A percentile compares a stretch with the other conserved stretches of the same genome.
These are phyloP conservation scores for Mustela lutreola DNA, from an alignment of 2,113 vertebrate genomes.

Conservation along the genomic window DNA sequence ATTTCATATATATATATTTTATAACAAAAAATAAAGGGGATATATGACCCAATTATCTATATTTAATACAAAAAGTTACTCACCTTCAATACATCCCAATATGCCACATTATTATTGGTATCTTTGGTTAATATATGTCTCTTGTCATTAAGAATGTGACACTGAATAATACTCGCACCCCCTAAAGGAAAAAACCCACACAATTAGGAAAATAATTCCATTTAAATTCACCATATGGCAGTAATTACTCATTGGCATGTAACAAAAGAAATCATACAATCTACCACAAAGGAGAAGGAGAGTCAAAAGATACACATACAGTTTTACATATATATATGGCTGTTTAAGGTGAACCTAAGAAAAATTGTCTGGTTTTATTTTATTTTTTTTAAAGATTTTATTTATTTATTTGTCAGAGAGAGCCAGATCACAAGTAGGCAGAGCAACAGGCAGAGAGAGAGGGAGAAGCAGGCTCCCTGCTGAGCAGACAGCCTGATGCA, in stretches of 20 bases:
- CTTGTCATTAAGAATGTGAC: slow-evolving; percentile 99
- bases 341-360: background rate
- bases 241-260: background rate
- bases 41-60: background rate
- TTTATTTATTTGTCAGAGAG: no score
- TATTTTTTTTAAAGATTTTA: no score
- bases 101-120: slow-evolving; percentile 98
- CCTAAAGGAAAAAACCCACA: slow-evolving; percentile 87
- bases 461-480: no score
- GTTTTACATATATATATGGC: background rate
- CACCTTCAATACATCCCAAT: slow-evolving; percentile 99
- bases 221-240: background rate
- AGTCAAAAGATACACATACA: background rate
- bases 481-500: no score
- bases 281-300: background rate
- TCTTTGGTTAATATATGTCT: slow-evolving; percentile 99
- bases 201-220: slow-evolving; percentile 13
- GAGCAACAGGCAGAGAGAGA: no score
- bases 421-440: no score
- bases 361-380: background rate
- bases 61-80: slow-evolving; percentile 69
- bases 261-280: background rate
- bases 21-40: background rate
- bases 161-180: slow-evolving; percentile 99
- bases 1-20: background rate